Conservation (phyloP, 2,888 invertebrate species). For the Patella pellucida region DNA sequence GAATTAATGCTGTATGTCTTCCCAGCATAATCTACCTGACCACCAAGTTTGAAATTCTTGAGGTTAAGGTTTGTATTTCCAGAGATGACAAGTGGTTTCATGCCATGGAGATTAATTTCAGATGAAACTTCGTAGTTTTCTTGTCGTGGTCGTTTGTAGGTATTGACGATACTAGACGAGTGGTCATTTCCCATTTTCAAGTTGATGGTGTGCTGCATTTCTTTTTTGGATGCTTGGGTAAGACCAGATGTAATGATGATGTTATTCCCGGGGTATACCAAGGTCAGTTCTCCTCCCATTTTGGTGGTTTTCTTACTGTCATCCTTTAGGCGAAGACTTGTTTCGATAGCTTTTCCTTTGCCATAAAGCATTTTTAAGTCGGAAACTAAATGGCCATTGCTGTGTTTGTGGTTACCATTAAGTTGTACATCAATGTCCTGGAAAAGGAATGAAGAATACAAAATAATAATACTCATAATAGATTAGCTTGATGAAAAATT, state of each 20-base stretch:
- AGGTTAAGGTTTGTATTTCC: slow-evolving; percentile 40
- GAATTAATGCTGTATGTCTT: slow-evolving; percentile 35
- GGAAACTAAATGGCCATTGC: slow-evolving; percentile 40
- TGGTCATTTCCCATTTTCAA: slow-evolving; percentile 36
- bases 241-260: slow-evolving; percentile 43
- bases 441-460: slow-evolving; percentile 17
- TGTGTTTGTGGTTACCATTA: slow-evolving; percentile 45
- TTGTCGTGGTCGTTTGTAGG: slow-evolving; percentile 33
- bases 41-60: slow-evolving; percentile 36
- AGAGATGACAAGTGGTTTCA: slow-evolving; percentile 35
- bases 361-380: slow-evolving; percentile 38
- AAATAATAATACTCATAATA: background rate
- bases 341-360: slow-evolving; percentile 38
- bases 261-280: slow-evolving; percentile 49
- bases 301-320: slow-evolving; percentile 39
- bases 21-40: slow-evolving; percentile 33
- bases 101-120: slow-evolving; percentile 37
- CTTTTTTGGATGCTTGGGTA: slow-evolving; percentile 37
- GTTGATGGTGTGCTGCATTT: slow-evolving; percentile 41
- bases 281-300: slow-evolving; percentile 37
- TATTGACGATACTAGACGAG: slow-evolving; percentile 38
- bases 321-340: slow-evolving; percentile 42
- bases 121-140: slow-evolving; percentile 38
- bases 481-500: background rate
- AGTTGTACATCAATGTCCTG: slow-evolving; percentile 46